Conservation (phyloP, 2,888 invertebrate species). For the Microctonus brassicae region DNA sequence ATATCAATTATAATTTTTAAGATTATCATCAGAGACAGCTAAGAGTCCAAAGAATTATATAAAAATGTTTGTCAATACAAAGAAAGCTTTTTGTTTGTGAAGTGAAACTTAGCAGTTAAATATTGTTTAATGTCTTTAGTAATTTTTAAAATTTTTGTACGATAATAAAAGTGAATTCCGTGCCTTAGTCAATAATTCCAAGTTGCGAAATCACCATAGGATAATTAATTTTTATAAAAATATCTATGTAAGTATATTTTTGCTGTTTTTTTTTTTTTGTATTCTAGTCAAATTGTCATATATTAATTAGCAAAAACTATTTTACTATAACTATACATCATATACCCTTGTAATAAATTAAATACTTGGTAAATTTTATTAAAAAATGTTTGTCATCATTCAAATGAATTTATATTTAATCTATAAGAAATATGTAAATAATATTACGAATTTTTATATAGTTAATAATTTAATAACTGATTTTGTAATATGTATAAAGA, state of each 20-base stretch:
- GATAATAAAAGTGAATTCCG: not conserved
- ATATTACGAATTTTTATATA: not conserved
- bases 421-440: slow-evolving; percentile 8
- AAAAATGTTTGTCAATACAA: not conserved
- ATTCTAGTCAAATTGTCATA: slow-evolving; percentile 23
- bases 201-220: not conserved
- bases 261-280: slow-evolving; percentile 2
- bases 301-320: not conserved
- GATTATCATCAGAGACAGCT: slow-evolving; percentile 45
- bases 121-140: not conserved
- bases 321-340: not conserved
- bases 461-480: not conserved
- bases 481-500: slow-evolving; percentile 1
- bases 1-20: slow-evolving; percentile 3
- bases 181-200: not conserved
- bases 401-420: not conserved
- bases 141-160: not conserved
- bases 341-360: not conserved
- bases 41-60: slow-evolving; percentile 55
- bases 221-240: not conserved
- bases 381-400: not conserved
- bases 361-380: not conserved
- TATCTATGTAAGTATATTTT: not conserved
- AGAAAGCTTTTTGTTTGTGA: not conserved
- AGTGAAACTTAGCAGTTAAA: not conserved